Conservation (phyloP, 2,888 invertebrate genomes). For the Stenodema calcarata region DNA sequence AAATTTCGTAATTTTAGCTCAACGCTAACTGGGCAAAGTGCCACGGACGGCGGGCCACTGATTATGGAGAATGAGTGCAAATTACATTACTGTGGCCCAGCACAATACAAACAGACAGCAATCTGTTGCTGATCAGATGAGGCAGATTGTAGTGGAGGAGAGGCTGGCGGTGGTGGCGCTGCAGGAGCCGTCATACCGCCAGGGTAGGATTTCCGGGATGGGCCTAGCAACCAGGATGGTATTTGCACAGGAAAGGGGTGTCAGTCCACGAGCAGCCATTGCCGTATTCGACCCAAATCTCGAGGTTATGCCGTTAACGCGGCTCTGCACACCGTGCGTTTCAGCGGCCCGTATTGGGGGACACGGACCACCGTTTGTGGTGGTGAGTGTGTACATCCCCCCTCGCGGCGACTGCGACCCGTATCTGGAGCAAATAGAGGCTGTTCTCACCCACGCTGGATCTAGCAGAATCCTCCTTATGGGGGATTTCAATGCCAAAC, state of each 20-base stretch:
- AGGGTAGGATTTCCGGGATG: background rate
- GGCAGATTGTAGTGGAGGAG: background rate
- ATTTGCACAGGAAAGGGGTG: background rate
- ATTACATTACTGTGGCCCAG: background rate
- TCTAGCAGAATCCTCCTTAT: background rate
- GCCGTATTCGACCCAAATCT: background rate
- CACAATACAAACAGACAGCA: background rate
- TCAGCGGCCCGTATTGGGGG: background rate
- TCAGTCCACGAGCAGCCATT: background rate
- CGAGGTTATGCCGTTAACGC: background rate
- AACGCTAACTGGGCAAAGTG: background rate
- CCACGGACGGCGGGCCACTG: background rate
- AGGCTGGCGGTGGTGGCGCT: background rate
- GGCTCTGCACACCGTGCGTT: background rate
- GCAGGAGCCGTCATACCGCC: background rate
- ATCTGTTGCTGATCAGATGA: background rate
- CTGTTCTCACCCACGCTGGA: background rate
- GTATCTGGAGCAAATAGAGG: background rate
- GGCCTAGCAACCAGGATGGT: background rate
- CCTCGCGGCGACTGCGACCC: background rate
- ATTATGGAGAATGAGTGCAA: background rate
- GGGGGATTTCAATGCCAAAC: background rate
- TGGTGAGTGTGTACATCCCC: background rate
- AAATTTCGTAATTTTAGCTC: too few species aligned
- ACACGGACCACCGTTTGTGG: background rate